Percentiles rank a stretch among this genome's conserved stretches.
Evolutionary conservation across 2,113 vertebrate species (phyloP).

Genomic region (Elgaria multicarinata): DNA sequence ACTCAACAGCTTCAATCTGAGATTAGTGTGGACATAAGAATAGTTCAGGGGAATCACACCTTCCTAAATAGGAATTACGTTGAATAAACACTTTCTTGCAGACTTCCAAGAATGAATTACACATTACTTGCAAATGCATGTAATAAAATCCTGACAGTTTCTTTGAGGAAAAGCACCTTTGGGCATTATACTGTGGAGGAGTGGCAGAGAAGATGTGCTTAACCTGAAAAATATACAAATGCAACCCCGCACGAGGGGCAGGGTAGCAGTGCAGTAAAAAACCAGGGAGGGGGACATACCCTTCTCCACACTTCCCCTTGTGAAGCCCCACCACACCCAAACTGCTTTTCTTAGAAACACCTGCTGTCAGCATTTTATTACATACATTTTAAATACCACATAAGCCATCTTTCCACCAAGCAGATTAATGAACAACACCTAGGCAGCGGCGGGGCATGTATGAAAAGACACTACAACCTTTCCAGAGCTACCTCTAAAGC

Average conservation of each 20-base stretch:
- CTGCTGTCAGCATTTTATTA: background rate
- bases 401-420: background rate
- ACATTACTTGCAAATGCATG: background rate
- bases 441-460: background rate
- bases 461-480: background rate
- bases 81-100: background rate
- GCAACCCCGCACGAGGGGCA: background rate
- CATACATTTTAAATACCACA: background rate
- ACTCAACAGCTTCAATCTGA: background rate
- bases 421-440: background rate
- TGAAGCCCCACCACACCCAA: background rate
- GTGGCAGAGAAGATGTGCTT: background rate
- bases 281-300: background rate
- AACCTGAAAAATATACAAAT: background rate
- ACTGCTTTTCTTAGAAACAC: background rate
- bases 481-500: background rate
- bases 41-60: background rate
- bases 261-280: background rate
- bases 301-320: background rate
- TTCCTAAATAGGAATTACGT: background rate
- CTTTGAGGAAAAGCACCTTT: background rate
- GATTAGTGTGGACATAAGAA: background rate
- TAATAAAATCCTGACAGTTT: background rate
- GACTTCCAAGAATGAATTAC: background rate
- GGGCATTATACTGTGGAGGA: background rate